Evolutionary conservation across 2,888 invertebrate species (phyloP), one percentile per base, ranked within the genome.

Genomic region (Chouioia cunea): DNA sequence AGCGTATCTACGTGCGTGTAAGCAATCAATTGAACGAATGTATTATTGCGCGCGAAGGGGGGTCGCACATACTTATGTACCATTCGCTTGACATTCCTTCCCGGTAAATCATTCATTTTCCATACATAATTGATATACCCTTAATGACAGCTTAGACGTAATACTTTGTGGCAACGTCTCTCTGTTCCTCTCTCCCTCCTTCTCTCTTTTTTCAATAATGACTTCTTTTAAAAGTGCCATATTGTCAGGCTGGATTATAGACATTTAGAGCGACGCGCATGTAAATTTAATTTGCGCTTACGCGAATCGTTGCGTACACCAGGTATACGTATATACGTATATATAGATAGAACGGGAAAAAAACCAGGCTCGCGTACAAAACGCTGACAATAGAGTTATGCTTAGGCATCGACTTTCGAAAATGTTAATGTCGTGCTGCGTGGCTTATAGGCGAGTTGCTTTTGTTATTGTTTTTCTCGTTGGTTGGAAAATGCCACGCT

Each of bases 201-300:
- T 27, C 27, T 6, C 27, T 27, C 6, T 27, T 6, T 3, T 27
- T 27, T 6, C 36, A 36, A 36, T 58, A 67, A 67, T 53, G 54
- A 67, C 66, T 67, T 66, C 43, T 60, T 67, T 53, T 23, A n/a
- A 22, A 65, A 56, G 20, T 43, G 20, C n/a, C 6, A 4, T 36
- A 47, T 27, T 43, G 48, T 36, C 10, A 12, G 14, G 20, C 2
- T 2, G 23, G 53, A 62, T 52, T 52, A 62, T 52, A 27, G 27
- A 62, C 52, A 20, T 15, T 20, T 58, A 15, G 36, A 23, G 16
- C 23, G 18, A 3, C 43, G 22, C 36, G 60, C 64, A 56, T 58
- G 64, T 18, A 58, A 57, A 65, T 65, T 47, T 64, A 64, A 64
- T 54, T 64, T 47, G 64, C 54, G 36, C 64, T 23, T 48, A 18